These are phyloP conservation scores for Thaumetopoea pityocampa DNA, from an alignment of 1,140 invertebrate species.

Conservation along the genomic window DNA sequence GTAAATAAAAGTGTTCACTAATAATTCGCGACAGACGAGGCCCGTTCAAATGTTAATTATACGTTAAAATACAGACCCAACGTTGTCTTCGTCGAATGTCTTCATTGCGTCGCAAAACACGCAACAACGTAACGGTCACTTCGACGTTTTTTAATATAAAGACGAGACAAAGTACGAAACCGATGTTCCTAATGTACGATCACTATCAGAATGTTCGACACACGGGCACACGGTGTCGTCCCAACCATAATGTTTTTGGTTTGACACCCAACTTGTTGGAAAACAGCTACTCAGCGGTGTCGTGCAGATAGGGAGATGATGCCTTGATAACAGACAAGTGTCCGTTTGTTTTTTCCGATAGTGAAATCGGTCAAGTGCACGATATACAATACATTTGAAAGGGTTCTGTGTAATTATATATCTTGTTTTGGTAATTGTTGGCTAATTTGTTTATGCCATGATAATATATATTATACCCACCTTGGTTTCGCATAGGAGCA, in stretches of 20 bases:
- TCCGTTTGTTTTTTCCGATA: conserved; percentile 10
- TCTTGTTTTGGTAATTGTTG: no score
- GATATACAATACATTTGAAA: not conserved
- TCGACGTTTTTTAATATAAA: not conserved
- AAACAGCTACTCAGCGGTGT: conserved; percentile 7
- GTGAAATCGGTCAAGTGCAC: conserved; percentile 13
- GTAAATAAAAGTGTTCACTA: no score
- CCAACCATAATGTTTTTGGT: no score
- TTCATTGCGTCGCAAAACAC: not conserved
- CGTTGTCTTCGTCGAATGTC: conserved; percentile 1
- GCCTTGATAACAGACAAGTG: conserved; percentile 18
- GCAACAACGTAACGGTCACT: not conserved
- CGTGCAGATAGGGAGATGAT: conserved; percentile 19
- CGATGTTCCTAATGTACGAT: not conserved
- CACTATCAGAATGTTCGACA: not conserved
- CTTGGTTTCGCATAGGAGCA: no score
- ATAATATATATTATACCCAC: no score
- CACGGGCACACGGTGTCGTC: conserved; percentile 6
- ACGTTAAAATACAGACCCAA: conserved; percentile 4
- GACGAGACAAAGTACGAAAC: conserved; percentile 5
- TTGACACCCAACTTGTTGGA: no score
- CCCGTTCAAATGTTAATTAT: no score
- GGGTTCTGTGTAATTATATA: not conserved
- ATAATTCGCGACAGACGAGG: no score
- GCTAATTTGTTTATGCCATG: no score